These are phyloP conservation scores for Cataglyphis rosenhaueri DNA, from an alignment of 2,888 invertebrate species.

Conservation along the genomic window DNA sequence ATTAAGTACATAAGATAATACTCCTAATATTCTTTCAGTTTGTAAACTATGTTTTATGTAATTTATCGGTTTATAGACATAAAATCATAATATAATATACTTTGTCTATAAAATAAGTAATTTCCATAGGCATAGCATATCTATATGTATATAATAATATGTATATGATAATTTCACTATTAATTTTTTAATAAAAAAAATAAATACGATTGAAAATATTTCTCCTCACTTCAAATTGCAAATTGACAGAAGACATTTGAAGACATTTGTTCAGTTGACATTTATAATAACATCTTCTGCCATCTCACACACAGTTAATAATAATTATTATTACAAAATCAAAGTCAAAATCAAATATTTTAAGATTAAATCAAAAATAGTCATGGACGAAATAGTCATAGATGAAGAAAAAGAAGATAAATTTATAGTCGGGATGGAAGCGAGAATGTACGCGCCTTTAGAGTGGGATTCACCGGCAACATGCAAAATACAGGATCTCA, in stretches of 20 bases:
- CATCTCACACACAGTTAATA: background rate
- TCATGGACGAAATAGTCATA: slow-evolving; percentile 46
- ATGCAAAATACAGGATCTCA: slow-evolving; percentile 78
- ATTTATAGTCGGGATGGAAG: slow-evolving; percentile 61
- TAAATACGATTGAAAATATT: background rate
- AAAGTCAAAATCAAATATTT: background rate
- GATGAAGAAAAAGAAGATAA: slow-evolving; percentile 60
- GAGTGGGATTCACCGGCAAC: slow-evolving; percentile 73
- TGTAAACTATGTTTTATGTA: too few relatives aligned
- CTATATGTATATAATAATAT: too few relatives aligned
- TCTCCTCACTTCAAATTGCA: slow-evolving; percentile 8
- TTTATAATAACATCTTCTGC: background rate
- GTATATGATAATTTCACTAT: too few relatives aligned
- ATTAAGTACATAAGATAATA: too few relatives aligned
- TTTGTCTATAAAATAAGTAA: too few relatives aligned
- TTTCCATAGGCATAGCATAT: too few relatives aligned
- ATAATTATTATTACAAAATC: background rate
- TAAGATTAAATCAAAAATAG: background rate
- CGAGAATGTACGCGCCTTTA: slow-evolving; percentile 74
- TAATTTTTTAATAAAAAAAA: too few relatives aligned
- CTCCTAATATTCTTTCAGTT: too few relatives aligned
- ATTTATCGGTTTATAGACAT: too few relatives aligned
- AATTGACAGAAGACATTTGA: background rate
- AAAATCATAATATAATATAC: too few relatives aligned
- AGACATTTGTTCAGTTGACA: background rate